Evolutionary conservation across 2,113 vertebrate species (phyloP).

Genomic region (Myiozetetes cayanensis): DNA sequence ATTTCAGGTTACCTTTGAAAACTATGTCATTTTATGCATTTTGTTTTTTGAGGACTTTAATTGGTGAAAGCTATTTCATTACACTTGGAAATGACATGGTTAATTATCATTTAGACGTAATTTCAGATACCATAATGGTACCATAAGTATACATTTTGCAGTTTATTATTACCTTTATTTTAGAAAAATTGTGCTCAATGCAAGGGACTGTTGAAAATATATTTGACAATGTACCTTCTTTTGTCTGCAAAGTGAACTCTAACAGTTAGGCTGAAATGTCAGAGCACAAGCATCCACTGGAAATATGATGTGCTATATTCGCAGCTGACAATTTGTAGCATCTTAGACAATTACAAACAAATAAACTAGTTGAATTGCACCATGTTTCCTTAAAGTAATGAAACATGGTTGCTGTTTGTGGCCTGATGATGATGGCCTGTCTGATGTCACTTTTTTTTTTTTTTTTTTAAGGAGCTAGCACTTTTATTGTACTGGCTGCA

Average conservation of each 20-base stretch:
- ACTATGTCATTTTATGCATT: not conserved
- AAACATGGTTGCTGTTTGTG: not conserved
- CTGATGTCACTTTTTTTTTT: not conserved
- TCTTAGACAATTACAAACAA: not conserved
- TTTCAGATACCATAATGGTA: constrained; percentile 3
- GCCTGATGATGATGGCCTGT: not conserved
- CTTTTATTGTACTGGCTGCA: not conserved
- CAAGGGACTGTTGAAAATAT: not conserved
- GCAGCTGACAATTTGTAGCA: not conserved
- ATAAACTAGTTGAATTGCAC: not conserved
- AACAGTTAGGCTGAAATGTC: not conserved
- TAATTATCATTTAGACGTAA: constrained; percentile 50
- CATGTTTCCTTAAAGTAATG: not conserved
- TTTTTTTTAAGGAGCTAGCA: not conserved
- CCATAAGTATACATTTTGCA: constrained; percentile 26
- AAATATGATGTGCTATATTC: not conserved
- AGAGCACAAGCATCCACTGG: not conserved
- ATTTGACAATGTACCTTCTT: not conserved
- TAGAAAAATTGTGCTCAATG: not conserved
- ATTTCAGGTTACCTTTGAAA: not conserved
- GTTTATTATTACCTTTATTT: constrained; percentile 55
- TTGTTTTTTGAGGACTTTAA: constrained; percentile 47
- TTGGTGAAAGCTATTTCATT: constrained; percentile 46
- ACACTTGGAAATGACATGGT: constrained; percentile 32
- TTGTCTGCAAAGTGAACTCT: not conserved